phyloP scores from a whole-genome alignment of 2,888 invertebrate species.

The Tetramorium bicarinatum region DNA sequence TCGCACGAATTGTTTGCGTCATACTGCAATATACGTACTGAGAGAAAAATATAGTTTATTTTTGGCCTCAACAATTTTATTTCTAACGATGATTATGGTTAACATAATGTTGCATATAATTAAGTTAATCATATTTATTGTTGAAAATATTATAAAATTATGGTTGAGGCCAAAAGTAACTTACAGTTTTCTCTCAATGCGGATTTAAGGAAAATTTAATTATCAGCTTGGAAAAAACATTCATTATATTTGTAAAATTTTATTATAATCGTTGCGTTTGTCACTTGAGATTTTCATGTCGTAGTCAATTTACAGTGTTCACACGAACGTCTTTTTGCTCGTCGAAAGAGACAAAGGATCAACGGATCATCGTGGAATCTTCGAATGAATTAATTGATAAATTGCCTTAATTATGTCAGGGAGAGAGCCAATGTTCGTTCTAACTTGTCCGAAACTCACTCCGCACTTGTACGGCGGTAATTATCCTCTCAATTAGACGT shows the following conservation, averaged over 20 bases:
- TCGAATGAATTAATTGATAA: conserved; percentile 42
- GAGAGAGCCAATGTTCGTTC: conserved; percentile 15
- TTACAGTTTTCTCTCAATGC: no score
- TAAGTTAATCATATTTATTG: no score
- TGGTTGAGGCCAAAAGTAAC: no score
- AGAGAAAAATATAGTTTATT: no score
- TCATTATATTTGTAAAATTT: not conserved
- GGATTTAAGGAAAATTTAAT: not conserved
- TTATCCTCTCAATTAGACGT: conserved; percentile 52
- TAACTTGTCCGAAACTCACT: conserved; percentile 39
- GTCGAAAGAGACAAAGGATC: not conserved
- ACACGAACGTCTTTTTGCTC: not conserved
- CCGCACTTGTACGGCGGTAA: conserved; percentile 13
- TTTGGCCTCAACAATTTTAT: no score
- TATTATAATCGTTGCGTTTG: not conserved
- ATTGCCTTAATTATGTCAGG: conserved; percentile 48
- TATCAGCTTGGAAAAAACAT: not conserved
- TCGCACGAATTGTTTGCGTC: not conserved
- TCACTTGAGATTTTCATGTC: not conserved
- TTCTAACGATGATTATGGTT: no score
- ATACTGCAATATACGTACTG: not conserved
- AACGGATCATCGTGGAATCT: not conserved
- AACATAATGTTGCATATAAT: no score
- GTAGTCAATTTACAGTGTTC: not conserved
- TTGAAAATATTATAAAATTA: no score